Base-by-base conservation (phyloP, 64 coral and sea anemone species). In the Dendronephthya gigantea region DNA sequence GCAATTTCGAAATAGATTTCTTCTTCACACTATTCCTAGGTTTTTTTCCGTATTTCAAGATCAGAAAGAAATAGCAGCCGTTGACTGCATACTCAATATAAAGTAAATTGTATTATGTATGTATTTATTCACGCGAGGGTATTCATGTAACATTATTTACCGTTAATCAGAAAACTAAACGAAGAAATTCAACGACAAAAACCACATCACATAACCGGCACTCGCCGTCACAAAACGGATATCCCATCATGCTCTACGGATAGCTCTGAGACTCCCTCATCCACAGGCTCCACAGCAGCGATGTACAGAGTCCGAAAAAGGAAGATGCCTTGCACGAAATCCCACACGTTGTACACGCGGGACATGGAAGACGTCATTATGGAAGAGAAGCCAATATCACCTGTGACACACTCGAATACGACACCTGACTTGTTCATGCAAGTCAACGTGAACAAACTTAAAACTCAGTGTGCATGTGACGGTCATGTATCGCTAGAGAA, bases 321-420 rank as follows among this genome's bases (percentile, higher is more conserved):
- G 84, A 92, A 92, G 70, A 82, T 89, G 74, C 88, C 88, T 23
- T 86, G 88, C 52, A 84, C 86, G 28, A 83, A 86, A 48, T 66
- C 88, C 4, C 84, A 85, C 58, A 17, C 14, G 58, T 66, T 66
- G 19, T 66, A 22, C 58, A 30, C 58, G 58, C 58, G 58, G 19
- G 58, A 66, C 58, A 30, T n/a, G 58, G 91, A 92, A 83, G 87
- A 87, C 22, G 88, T 92, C 34, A 41, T 92, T 51, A 13, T 92
- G 27, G 91, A 92, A 31, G 86, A 86, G 75, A 92, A 92, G 35
- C 91, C 91, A 4, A 79, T 92, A 58, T 92, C 90, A 2, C 49
- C 68, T n/a, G 69, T 45, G 16, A 17, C 88, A 37, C 83, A 66
- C 14, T 66, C 58, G 58, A 45, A 45, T 11, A 45, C 11, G 41